phyloP scores from a whole-genome alignment of 2,888 invertebrate genomes.

The Sphaeridia pumilis region DNA sequence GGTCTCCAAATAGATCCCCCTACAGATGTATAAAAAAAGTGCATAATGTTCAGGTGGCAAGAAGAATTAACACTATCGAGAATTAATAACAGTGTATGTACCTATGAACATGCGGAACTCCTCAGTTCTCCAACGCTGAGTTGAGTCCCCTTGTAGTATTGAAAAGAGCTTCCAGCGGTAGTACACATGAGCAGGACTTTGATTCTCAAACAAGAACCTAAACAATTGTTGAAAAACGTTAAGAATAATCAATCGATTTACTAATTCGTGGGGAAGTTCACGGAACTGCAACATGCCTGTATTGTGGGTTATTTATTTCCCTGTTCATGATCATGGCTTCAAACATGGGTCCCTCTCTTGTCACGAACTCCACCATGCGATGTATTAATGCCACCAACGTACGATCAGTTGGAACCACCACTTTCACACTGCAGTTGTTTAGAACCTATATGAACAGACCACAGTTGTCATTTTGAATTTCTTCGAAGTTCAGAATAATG shows the following conservation, averaged over 20 bases:
- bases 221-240: conserved; percentile 26
- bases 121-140: conserved; percentile 74
- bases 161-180: conserved; percentile 98
- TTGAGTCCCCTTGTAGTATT: conserved; percentile 87
- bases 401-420: conserved; percentile 85
- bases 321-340: conserved; percentile 99
- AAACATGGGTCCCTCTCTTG: conserved; percentile 97
- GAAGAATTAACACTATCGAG: neutral
- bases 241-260: neutral
- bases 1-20: conserved; percentile 89
- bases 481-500: no score
- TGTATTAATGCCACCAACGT: conserved; percentile 87
- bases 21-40: no score
- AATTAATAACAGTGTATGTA: conserved; percentile 34
- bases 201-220: conserved; percentile 95
- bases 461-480: no score
- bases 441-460: conserved; percentile 40
- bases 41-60: neutral
- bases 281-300: conserved; percentile 56
- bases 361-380: conserved; percentile 97
- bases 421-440: conserved; percentile 85
- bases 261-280: neutral
- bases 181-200: conserved; percentile 95
- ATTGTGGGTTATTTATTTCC: conserved; percentile 90
- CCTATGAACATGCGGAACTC: conserved; percentile 94